Percentiles rank a stretch among this genome's conserved stretches.
Conservation (phyloP, 2,797 vertebrate genomes). For the Falco biarmicus region DNA sequence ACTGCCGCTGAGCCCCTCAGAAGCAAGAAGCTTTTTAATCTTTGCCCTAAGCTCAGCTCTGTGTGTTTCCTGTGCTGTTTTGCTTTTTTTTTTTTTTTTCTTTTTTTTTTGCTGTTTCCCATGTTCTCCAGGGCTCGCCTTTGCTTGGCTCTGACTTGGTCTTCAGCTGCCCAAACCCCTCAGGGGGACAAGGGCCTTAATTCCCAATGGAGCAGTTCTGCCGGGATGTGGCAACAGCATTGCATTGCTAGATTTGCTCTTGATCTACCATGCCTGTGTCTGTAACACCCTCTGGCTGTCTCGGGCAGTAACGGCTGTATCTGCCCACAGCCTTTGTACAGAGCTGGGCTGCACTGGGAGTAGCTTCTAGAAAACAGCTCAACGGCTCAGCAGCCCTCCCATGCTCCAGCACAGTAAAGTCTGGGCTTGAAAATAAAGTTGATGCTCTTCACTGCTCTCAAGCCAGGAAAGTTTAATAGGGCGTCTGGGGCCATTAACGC, state of each 20-base stretch:
- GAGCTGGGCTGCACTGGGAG: neutral
- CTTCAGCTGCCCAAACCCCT: neutral
- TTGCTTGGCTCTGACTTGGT: neutral
- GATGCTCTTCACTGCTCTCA: neutral
- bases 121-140: accelerated
- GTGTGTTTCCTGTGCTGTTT: neutral
- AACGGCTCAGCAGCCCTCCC: neutral
- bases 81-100: neutral
- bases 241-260: neutral
- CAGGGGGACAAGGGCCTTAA: neutral
- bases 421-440: neutral
- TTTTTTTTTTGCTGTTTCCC: neutral
- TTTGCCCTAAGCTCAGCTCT: neutral
- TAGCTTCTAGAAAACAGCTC: neutral
- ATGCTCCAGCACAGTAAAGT: neutral
- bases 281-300: neutral
- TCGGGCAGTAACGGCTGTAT: neutral
- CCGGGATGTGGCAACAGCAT: neutral
- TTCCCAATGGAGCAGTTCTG: neutral
- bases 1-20: neutral
- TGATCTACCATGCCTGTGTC: neutral
- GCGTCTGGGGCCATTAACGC: neutral
- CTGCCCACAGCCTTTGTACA: neutral
- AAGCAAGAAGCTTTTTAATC: neutral
- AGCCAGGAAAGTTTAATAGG: neutral